Conservation (phyloP, 2,888 invertebrate genomes). For the Latrodectus elegans region DNA sequence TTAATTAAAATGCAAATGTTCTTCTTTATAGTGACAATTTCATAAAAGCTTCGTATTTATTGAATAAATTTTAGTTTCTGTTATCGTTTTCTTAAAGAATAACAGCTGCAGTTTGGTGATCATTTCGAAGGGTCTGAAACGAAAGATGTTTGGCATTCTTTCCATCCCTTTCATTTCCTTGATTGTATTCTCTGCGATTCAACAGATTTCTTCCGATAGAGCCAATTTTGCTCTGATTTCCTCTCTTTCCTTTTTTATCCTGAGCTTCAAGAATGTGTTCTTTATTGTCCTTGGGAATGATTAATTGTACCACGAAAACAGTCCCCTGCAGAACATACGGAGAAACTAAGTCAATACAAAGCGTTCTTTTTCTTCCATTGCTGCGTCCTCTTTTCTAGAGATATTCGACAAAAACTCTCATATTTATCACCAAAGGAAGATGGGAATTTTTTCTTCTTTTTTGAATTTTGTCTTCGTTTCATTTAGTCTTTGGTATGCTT, state of each 20-base stretch:
- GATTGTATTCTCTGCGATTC: constrained; percentile 66
- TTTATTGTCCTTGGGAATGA: constrained; percentile 67
- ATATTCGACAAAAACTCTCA: constrained; percentile 65
- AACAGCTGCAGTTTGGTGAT: not conserved
- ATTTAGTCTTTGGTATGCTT: constrained; percentile 55
- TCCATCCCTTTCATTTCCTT: constrained; percentile 63
- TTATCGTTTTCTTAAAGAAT: too few species aligned
- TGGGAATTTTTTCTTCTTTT: constrained; percentile 19
- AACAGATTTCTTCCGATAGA: constrained; percentile 67
- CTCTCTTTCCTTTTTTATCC: constrained; percentile 50
- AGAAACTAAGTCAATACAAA: constrained; percentile 68
- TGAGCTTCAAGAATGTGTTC: constrained; percentile 65
- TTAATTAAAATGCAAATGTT: too few species aligned
- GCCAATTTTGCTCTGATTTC: constrained; percentile 65
- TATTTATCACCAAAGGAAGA: constrained; percentile 55
- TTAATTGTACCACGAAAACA: constrained; percentile 61
- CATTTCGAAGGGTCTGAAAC: constrained; percentile 29
- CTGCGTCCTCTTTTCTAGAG: constrained; percentile 45
- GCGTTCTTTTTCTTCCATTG: constrained; percentile 49
- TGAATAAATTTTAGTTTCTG: too few species aligned
- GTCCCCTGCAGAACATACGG: constrained; percentile 64
- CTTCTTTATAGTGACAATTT: too few species aligned
- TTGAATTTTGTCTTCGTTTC: constrained; percentile 59
- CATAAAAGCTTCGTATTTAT: too few species aligned
- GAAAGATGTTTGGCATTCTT: constrained; percentile 52